Evolutionary conservation across 2,797 vertebrate species (phyloP).

Genomic region (Taeniopygia guttata): DNA sequence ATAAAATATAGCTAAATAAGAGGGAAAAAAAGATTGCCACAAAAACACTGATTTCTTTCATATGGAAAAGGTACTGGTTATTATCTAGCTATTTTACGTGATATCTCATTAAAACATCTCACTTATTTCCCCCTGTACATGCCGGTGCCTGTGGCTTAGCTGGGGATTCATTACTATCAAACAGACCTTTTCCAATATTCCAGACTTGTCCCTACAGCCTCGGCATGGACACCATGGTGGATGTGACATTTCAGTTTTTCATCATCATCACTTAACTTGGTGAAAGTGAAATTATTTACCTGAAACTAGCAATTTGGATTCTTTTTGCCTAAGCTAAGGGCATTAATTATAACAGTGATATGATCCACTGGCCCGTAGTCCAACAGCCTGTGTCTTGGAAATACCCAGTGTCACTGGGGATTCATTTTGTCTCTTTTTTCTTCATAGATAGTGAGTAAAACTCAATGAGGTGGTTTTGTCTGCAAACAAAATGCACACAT

Average conservation of each 20-base stretch:
- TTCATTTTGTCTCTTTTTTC: background rate
- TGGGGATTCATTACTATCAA: background rate
- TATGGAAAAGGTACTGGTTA: background rate
- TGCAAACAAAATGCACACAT: background rate
- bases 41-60: background rate
- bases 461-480: background rate
- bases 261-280: background rate
- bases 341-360: background rate
- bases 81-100: background rate
- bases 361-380: background rate
- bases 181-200: background rate
- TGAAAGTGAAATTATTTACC: background rate
- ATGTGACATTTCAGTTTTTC: background rate
- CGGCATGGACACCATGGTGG: background rate
- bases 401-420: background rate
- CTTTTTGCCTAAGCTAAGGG: background rate
- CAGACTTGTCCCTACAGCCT: background rate
- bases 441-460: background rate
- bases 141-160: background rate
- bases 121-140: background rate
- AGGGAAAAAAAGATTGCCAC: background rate
- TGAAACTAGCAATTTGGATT: background rate
- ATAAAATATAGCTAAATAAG: background rate
- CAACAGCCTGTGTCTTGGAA: background rate
- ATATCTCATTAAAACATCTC: background rate